Percentiles rank a stretch among this genome's conserved stretches.
These are phyloP conservation scores for Cololabis saira DNA, from an alignment of 2,113 vertebrate species.

Conservation along the genomic window DNA sequence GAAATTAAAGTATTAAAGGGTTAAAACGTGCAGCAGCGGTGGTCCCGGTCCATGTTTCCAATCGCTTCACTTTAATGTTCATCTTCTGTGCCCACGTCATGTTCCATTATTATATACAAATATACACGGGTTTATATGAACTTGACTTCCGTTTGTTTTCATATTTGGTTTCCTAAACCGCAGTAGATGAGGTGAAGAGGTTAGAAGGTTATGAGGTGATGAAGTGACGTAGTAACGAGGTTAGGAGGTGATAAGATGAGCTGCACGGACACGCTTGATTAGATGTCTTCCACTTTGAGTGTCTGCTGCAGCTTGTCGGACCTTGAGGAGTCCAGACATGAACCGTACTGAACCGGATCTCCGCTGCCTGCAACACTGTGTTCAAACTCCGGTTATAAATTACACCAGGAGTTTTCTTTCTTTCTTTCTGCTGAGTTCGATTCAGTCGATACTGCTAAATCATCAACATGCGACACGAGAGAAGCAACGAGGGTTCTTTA, in stretches of 20 bases:
- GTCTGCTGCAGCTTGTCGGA: not conserved
- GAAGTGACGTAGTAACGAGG: too few species aligned
- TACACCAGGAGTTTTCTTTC: not conserved
- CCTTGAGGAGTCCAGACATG: not conserved
- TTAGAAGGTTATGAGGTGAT: too few species aligned
- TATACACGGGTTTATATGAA: constrained; percentile 64
- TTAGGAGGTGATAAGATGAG: not conserved
- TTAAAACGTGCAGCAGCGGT: constrained; percentile 10
- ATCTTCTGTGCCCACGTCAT: too few species aligned
- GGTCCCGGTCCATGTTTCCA: constrained; percentile 12
- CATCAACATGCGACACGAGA: constrained; percentile 4
- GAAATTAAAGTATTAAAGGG: not conserved
- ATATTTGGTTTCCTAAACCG: too few species aligned
- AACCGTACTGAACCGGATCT: not conserved
- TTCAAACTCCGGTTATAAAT: constrained; percentile 16
- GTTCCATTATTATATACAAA: constrained; percentile 42
- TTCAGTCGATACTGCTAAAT: constrained; percentile 6
- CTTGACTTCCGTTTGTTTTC: constrained; percentile 46
- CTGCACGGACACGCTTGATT: constrained; percentile 22
- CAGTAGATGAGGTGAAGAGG: too few species aligned
- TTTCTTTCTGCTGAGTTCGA: constrained; percentile 13
- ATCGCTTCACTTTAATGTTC: constrained; percentile 45
- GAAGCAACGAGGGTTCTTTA: not conserved
- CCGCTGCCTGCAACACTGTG: constrained; percentile 4
- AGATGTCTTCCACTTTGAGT: constrained; percentile 33